phyloP scores from a whole-genome alignment of 2,113 vertebrate genomes.

The Sula dactylatra region DNA sequence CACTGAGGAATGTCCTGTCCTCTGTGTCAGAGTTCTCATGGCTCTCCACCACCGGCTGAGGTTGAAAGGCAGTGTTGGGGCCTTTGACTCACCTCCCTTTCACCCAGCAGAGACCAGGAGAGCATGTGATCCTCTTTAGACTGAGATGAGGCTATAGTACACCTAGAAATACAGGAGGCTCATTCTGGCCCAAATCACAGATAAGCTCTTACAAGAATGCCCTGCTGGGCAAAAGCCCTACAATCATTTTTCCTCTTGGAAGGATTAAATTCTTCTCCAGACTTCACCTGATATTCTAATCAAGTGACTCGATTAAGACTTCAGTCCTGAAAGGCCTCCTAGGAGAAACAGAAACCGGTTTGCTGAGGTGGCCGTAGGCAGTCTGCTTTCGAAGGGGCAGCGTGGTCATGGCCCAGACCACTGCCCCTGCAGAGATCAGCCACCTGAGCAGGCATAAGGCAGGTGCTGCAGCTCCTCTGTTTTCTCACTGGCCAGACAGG shows the following conservation, averaged over 20 bases:
- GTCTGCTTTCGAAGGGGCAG: neutral
- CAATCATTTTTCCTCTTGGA: neutral
- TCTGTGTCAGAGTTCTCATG: rapidly evolving
- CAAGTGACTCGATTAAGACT: neutral
- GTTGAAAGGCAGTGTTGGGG: neutral
- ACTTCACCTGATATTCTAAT: neutral
- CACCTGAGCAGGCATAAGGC: neutral
- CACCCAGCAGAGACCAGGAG: neutral
- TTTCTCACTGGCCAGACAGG: neutral
- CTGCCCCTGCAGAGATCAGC: neutral
- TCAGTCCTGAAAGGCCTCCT: neutral
- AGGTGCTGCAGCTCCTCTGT: neutral
- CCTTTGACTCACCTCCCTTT: neutral
- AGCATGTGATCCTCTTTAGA: neutral
- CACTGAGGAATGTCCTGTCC: neutral
- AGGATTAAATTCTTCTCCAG: neutral
- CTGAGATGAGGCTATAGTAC: neutral
- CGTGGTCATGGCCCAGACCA: neutral
- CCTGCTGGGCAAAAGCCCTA: neutral
- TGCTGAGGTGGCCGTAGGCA: neutral
- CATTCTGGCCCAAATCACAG: neutral
- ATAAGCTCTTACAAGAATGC: constrained; percentile 24
- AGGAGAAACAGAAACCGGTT: constrained; percentile 1
- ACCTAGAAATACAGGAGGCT: neutral
- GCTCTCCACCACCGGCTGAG: neutral